Base-by-base conservation (phyloP, 2,113 vertebrate genomes). In the Stercorarius parasiticus region DNA sequence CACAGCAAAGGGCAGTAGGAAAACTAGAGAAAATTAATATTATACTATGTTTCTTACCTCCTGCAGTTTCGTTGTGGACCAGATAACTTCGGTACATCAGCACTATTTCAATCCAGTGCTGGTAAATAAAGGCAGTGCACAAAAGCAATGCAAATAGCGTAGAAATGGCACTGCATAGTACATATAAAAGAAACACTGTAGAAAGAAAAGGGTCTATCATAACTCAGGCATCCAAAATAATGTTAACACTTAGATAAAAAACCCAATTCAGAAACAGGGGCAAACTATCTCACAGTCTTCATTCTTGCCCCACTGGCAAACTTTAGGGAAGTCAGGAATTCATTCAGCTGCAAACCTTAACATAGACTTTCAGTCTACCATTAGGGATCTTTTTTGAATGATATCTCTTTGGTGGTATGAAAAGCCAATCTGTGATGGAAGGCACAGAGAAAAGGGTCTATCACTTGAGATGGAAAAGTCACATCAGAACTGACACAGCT, bases 71-170 rank as follows among this genome's bases (percentile, higher is more conserved):
- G 9, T 93, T 97, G 88, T 88, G 94, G 83, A 76, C 96, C 71
- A 97, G 65, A 81, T 97, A 98, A 90, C 97, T 98, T 94, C 98
- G 97, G 96, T 97, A 99, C 34, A 99, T 95, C 29, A 99, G 95
- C 73, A 98, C 93, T 43, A 99, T 90, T 97, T 99, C 99, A 74
- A 99, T 95, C 98, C 99, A 98, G 93, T 98, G 96, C 38, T 93
- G 70, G 79, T 97, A 98, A 70, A 98, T 36, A 53, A 98, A 56
- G 6, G 95, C 93, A 42, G 67, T 85, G 40, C 96, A 85, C 22
- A 88, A 78, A 87, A 98, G 55, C 11, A 98, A 10, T 21, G 96
- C 92, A 69, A 98, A 59, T 27, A 99, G 74, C 7, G 59, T 52
- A 11, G 49, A 76, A 59, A 98, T 22, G 1, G 96, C 94, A 73